Conservation (phyloP, 2,113 vertebrate genomes). For the Cyprichromis sp. region DNA sequence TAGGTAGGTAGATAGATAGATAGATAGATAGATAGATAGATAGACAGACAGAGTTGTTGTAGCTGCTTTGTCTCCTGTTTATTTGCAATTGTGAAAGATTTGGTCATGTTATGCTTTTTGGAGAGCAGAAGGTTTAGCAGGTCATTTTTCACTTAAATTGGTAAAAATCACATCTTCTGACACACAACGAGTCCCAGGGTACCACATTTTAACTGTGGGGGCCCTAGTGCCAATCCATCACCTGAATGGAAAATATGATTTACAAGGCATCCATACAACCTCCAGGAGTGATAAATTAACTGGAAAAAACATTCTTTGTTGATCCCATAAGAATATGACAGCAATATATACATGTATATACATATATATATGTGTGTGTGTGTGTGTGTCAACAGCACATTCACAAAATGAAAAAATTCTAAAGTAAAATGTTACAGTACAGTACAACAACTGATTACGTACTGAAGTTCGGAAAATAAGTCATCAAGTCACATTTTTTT, state of each 20-base stretch:
- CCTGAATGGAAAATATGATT: constrained; percentile 27
- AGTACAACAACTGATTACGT: background rate
- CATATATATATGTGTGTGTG: background rate
- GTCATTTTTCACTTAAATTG: constrained; percentile 12
- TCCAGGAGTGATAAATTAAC: constrained; percentile 46
- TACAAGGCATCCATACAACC: constrained; percentile 25
- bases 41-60: background rate
- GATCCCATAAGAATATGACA: background rate
- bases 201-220: constrained; percentile 16
- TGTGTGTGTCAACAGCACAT: background rate
- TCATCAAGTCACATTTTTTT: background rate
- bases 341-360: background rate
- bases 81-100: background rate
- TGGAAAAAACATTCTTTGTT: constrained; percentile 1
- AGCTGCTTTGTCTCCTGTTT: background rate
- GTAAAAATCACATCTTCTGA: constrained; percentile 31
- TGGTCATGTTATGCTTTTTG: background rate
- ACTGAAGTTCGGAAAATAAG: background rate
- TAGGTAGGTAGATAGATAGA: background rate
- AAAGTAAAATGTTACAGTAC: background rate
- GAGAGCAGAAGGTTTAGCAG: background rate
- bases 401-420: background rate
- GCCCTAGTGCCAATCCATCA: constrained; percentile 32
- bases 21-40: too few relatives aligned
- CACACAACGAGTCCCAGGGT: constrained; percentile 23